Evolutionary conservation across 2,888 invertebrate species (phyloP).

Genomic region (Pediacus dermestoides): DNA sequence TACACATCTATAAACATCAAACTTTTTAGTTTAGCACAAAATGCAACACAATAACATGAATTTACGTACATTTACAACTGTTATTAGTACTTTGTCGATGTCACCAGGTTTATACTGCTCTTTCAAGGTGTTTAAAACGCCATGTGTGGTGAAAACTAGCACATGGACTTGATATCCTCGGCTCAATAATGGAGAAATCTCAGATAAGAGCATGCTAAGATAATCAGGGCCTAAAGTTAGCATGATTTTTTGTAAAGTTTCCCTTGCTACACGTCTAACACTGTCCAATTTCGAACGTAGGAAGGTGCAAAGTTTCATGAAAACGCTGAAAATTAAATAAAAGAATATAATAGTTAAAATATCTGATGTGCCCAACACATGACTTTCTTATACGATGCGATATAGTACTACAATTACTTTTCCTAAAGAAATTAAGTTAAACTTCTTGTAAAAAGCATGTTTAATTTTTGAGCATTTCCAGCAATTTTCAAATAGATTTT

Average conservation of each 20-base stretch:
- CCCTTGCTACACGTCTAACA: conserved; percentile 78
- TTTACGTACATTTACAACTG: conserved; percentile 66
- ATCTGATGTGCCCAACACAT: no score
- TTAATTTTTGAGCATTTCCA: no score
- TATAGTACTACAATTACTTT: no score
- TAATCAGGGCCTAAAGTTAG: conserved; percentile 78
- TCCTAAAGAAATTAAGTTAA: no score
- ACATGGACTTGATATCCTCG: conserved; percentile 95
- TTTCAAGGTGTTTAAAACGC: conserved; percentile 71
- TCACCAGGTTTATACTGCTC: conserved; percentile 69
- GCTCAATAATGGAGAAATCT: conserved; percentile 75
- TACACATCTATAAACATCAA: conserved; percentile 60
- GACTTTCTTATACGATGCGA: no score
- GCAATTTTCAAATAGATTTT: no score
- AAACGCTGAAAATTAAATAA: conserved; percentile 55
- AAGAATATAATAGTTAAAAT: not conserved
- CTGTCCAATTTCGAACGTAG: conserved; percentile 84
- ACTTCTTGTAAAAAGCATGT: no score
- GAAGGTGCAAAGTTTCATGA: conserved; percentile 87
- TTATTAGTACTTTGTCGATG: conserved; percentile 73
- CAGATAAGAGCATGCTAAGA: conserved; percentile 71
- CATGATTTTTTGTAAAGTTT: conserved; percentile 92
- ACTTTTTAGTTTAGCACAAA: conserved; percentile 1
- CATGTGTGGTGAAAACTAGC: conserved; percentile 82
- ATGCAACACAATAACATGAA: conserved; percentile 12